Evolutionary conservation across 2,797 vertebrate species (phyloP), one percentile per base, ranked within the genome.

Genomic region (Valencia hispanica): DNA sequence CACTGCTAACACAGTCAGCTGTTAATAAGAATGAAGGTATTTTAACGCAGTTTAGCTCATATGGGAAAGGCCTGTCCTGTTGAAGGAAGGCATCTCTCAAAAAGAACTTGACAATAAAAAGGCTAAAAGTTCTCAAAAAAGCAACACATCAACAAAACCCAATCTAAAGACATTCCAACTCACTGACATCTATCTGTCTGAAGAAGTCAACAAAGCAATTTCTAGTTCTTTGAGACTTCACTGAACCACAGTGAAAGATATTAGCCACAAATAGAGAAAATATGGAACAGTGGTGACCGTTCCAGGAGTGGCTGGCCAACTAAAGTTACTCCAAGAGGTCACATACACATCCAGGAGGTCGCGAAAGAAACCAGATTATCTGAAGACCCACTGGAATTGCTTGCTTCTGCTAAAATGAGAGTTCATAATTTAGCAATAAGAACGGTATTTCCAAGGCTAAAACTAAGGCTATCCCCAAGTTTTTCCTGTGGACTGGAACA

Each of bases 1-100:
- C 4, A 80, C 75, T 75, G 85, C 48, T 72, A 78, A 77, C 80
- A 55, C 82, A 48, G 79, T 75, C 75, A 73, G 70, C 68, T 53
- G 57, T 61, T 65, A 45, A 75, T 59, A 75, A 81, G 61, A 34
- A 53, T 45, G 47, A 72, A 50, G 14, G 68, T 47, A 70, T 79
- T 51, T 79, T 34, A 43, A 27, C 32, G 32, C 50, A 70, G 57
- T 70, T 82, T 61, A 57, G 27, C 68, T 80, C 68, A 68, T 45
- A 55, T 68, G 66, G 32, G 32, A 34, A 25, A 59, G 47, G 47
- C 22, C 18, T 25, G 20, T 25, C n/a, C 53, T 55, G n/a, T 27
- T 55, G n/a, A 27, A 27, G 4, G 11, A 30, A 57, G 12, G 25
- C 27, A 27, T 4, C 53, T 4, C 6, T 14, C 30, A 30, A 14